These are phyloP conservation scores for Metridium senile DNA, from an alignment of 92 coral and sea anemone species.

Conservation along the genomic window DNA sequence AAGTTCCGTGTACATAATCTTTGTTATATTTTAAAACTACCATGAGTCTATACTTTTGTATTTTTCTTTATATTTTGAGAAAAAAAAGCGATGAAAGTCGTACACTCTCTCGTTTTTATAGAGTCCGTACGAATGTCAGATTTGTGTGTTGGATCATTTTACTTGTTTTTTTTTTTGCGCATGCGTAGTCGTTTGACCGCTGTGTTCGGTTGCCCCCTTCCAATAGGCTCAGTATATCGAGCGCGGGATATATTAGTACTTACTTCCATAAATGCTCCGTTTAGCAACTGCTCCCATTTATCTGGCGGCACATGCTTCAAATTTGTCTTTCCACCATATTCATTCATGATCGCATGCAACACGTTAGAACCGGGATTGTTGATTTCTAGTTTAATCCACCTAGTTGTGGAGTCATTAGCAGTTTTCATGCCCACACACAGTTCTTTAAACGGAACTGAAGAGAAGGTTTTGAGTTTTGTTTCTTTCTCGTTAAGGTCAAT, in stretches of 20 bases:
- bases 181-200: no score
- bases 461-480: slow-evolving; percentile 54
- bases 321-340: background rate
- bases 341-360: background rate
- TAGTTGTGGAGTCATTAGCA: background rate
- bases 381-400: slow-evolving; percentile 31
- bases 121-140: no score
- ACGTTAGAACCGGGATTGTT: background rate
- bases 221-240: no score
- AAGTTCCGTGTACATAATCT: no score
- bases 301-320: background rate
- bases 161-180: no score
- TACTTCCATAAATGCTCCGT: background rate
- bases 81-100: no score
- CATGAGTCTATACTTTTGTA: no score
- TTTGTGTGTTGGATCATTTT: no score
- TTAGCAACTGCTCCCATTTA: background rate
- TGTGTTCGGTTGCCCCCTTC: no score
- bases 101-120: no score
- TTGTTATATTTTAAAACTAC: no score
- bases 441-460: slow-evolving; percentile 34
- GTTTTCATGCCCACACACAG: slow-evolving; percentile 73
- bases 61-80: no score
- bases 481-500: slow-evolving; percentile 45
- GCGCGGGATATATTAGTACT: background rate